Percentiles rank a stretch among this genome's conserved stretches.
These are phyloP conservation scores for Solenopsis fugax DNA, from an alignment of 1,140 invertebrate genomes.

Conservation along the genomic window DNA sequence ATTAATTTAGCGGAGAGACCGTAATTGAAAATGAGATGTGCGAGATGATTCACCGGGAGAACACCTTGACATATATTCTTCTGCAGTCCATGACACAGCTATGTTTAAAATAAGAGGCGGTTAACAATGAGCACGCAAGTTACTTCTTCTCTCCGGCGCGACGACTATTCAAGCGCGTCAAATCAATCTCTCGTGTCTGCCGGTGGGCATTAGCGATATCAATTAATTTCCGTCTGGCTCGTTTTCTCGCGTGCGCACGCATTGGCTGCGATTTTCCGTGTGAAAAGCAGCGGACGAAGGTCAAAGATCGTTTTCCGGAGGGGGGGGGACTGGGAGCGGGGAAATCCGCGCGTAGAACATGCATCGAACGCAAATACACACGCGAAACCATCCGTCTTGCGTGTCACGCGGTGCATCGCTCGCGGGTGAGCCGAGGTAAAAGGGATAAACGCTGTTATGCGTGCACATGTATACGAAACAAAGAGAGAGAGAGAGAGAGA, in stretches of 20 bases:
- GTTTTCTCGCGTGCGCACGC: conserved; percentile 38
- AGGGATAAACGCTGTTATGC: conserved; percentile 32
- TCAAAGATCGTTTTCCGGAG: conserved; percentile 44
- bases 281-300: conserved; percentile 45
- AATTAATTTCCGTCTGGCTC: conserved; percentile 56
- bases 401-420: conserved; percentile 56
- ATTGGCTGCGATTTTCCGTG: conserved; percentile 24
- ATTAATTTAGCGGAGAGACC: conserved; percentile 14
- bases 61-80: conserved; percentile 57
- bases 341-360: conserved; percentile 13
- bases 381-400: conserved; percentile 51
- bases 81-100: conserved; percentile 47
- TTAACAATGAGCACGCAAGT: conserved; percentile 54
- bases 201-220: conserved; percentile 46
- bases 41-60: conserved; percentile 32
- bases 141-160: conserved; percentile 30
- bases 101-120: conserved; percentile 48
- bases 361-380: conserved; percentile 43
- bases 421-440: conserved; percentile 26
- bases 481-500: not conserved
- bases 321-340: conserved; percentile 22
- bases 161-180: conserved; percentile 56
- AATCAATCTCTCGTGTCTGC: conserved; percentile 56
- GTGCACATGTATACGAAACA: not conserved
- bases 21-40: conserved; percentile 27